Percentiles rank a stretch among this genome's conserved stretches.
Evolutionary conservation across 53 echinoderm and acorn worm genomes (phyloP).

Genomic region (Zoroaster sp.): DNA sequence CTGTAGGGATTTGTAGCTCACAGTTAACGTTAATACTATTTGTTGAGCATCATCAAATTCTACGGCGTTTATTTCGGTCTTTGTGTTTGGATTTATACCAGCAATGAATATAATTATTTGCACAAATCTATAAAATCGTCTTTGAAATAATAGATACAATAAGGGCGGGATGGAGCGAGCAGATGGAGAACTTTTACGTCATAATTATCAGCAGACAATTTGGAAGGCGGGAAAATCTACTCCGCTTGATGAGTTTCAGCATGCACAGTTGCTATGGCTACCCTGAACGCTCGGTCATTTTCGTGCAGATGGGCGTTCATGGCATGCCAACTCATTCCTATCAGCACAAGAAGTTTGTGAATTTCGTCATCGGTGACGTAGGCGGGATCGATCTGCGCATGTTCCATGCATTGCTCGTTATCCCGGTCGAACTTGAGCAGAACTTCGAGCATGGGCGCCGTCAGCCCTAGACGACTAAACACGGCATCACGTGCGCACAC

Average conservation of each 20-base stretch:
- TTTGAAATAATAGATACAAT: too few species aligned
- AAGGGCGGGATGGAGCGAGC: too few species aligned
- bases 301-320: constrained; percentile 11
- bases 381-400: constrained; percentile 31
- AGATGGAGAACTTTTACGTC: too few species aligned
- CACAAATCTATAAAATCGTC: too few species aligned
- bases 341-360: constrained; percentile 38
- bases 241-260: constrained; percentile 2
- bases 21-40: too few species aligned
- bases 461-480: constrained; percentile 25
- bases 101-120: too few species aligned
- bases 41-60: too few species aligned
- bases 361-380: constrained; percentile 46
- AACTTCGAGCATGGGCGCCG: background rate
- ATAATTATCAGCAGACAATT: too few species aligned
- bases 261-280: constrained; percentile 67
- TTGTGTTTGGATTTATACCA: too few species aligned
- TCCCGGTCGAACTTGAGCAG: constrained; percentile 23
- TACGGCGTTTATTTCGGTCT: too few species aligned
- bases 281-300: constrained; percentile 46
- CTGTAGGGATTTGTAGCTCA: too few species aligned
- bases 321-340: constrained; percentile 37
- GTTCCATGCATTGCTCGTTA: background rate
- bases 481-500: constrained; percentile 32
- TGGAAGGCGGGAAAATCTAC: background rate